Conservation (phyloP, 2,888 invertebrate species). For the Lamellibrachia satsuma region DNA sequence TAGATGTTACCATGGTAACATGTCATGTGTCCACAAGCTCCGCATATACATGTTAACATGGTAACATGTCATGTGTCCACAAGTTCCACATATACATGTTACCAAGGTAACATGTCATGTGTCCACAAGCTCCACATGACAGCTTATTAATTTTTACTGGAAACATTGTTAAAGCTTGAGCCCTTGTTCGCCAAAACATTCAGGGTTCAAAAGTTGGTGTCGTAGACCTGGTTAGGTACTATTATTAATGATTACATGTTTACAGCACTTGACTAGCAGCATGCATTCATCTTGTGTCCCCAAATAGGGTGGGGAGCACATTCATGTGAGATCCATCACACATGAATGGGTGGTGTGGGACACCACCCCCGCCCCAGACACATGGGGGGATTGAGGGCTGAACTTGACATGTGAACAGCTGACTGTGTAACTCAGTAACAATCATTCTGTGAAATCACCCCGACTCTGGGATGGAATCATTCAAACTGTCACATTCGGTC, state of each 20-base stretch:
- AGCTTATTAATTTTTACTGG: background rate
- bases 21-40: too few species aligned
- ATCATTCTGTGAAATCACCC: background rate
- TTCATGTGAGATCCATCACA: background rate
- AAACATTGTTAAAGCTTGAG: background rate
- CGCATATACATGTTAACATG: too few species aligned
- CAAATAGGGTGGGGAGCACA: background rate
- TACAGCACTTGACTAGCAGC: background rate
- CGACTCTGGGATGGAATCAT: background rate
- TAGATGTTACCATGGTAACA: too few species aligned
- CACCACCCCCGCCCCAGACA: background rate
- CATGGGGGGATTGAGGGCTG: background rate
- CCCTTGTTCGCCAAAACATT: background rate
- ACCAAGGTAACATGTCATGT: background rate
- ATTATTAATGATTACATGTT: background rate
- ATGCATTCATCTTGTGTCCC: background rate
- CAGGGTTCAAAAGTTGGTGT: background rate
- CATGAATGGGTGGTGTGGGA: background rate
- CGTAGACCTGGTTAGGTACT: background rate
- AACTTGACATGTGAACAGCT: background rate
- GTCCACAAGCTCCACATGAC: background rate
- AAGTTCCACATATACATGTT: too few species aligned
- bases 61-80: too few species aligned
- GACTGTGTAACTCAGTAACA: background rate
- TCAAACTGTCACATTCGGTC: background rate